phyloP scores from a whole-genome alignment of 2,113 vertebrate species.

The Gyps fulvus region DNA sequence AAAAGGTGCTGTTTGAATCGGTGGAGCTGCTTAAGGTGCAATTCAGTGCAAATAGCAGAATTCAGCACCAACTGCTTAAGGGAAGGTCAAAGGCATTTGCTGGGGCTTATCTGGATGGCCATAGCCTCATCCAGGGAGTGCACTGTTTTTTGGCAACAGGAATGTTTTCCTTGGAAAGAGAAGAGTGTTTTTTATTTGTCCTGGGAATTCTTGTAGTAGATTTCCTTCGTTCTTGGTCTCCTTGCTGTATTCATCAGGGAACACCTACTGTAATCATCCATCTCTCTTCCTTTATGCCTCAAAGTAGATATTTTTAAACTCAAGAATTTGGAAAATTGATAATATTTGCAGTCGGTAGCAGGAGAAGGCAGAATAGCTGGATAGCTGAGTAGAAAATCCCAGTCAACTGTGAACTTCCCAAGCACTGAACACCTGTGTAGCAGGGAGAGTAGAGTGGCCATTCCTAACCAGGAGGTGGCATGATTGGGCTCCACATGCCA shows the following conservation, averaged over 20 bases:
- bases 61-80: not conserved
- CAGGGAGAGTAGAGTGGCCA: not conserved
- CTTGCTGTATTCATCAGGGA: not conserved
- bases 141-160: not conserved
- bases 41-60: not conserved
- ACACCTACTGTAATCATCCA: not conserved
- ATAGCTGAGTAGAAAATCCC: not conserved
- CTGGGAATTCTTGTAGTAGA: not conserved
- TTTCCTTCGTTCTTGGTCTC: not conserved
- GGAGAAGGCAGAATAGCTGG: not conserved
- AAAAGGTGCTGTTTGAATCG: not conserved
- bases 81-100: not conserved
- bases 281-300: not conserved
- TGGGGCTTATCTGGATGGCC: not conserved
- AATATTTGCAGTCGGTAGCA: not conserved
- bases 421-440: not conserved
- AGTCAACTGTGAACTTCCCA: not conserved
- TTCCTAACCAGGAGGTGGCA: slow-evolving; percentile 45
- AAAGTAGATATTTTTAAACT: not conserved
- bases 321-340: not conserved
- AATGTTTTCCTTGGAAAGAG: not conserved
- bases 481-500: slow-evolving; percentile 5
- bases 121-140: not conserved
- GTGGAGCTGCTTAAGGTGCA: not conserved
- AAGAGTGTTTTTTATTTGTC: not conserved